Evolutionary conservation across 2,888 invertebrate species (phyloP), one percentile per base, ranked within the genome.

Genomic region (Polia nebulosa): DNA sequence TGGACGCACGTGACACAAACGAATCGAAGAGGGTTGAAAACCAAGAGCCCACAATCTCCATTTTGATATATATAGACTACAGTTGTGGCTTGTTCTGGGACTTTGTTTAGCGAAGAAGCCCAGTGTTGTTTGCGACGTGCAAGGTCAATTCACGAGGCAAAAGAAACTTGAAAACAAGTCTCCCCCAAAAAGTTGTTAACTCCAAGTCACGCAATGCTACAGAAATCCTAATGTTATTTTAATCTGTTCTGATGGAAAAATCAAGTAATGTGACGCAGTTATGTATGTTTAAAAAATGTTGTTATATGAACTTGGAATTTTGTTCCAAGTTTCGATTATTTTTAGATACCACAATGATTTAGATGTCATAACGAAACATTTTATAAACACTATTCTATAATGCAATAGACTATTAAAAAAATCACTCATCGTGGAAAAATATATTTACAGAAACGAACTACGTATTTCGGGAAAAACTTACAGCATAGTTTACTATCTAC

Each of bases 1-100:
- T 68, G 32, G 39, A 20, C 29, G 60, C 51, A 75, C 62, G 74
- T 53, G 63, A 59, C 58, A 29, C 39, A 63, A 57, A 44, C 25
- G 52, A 60, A 45, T 41, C 17, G 22, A 52, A 71, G 51, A 47
- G 41, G 62, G 56, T 58, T 70, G 44, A 47, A 71, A 34, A 51
- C 27, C 3, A 15, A 55, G 11, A 57, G 36, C 47, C 11, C 27
- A 44, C 56, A 60, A 53, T 52, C 36, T 49, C 47, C 17, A 36
- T 47, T 44, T 32, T 56, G 59, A 60, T 72, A 51, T 72, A 51
- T 47, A 57, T n/a, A 27, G 32, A 7, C 39, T 39, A 61, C 20
- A 7, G 41, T 55, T 59, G 58, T 39, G 32, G 22, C 27, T n/a
- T 49, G 39, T 49, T 58, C 17, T 45, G 49, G 44, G 39, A 55